Conservation (phyloP, 2,113 vertebrate species). For the Zingel zingel region DNA sequence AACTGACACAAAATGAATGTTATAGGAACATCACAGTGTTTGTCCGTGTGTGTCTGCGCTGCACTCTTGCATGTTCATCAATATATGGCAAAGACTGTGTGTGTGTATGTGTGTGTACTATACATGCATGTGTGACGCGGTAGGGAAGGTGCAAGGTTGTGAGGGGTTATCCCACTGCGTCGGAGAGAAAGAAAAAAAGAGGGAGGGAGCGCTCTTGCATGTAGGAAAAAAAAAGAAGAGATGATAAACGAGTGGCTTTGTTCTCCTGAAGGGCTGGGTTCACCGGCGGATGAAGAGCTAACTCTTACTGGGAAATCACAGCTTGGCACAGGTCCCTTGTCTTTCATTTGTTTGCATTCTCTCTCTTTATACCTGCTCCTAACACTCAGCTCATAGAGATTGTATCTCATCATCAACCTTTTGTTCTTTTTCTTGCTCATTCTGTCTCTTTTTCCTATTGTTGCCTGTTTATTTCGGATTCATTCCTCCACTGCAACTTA, state of each 20-base stretch:
- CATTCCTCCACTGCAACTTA: neutral
- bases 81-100: slow-evolving; percentile 25
- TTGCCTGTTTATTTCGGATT: neutral
- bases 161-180: slow-evolving; percentile 64
- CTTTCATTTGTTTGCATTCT: slow-evolving; percentile 48
- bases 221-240: slow-evolving; percentile 48
- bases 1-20: neutral
- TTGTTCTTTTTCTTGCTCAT: neutral
- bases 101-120: slow-evolving; percentile 8
- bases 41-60: neutral
- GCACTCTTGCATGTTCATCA: slow-evolving; percentile 20
- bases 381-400: neutral
- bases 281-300: slow-evolving; percentile 58
- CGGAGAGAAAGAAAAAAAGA: slow-evolving; percentile 40
- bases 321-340: slow-evolving; percentile 51
- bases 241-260: slow-evolving; percentile 70
- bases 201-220: slow-evolving; percentile 40
- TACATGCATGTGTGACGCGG: slow-evolving; percentile 9
- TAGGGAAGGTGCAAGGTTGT: slow-evolving; percentile 57
- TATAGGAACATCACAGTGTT: neutral
- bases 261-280: slow-evolving; percentile 58
- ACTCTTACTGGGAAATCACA: slow-evolving; percentile 67
- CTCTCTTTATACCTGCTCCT: slow-evolving; percentile 35
- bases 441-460: neutral
- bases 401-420: slow-evolving; percentile 34